These are phyloP conservation scores for Xyrauchen texanus DNA, from an alignment of 2,113 vertebrate species.

Conservation along the genomic window DNA sequence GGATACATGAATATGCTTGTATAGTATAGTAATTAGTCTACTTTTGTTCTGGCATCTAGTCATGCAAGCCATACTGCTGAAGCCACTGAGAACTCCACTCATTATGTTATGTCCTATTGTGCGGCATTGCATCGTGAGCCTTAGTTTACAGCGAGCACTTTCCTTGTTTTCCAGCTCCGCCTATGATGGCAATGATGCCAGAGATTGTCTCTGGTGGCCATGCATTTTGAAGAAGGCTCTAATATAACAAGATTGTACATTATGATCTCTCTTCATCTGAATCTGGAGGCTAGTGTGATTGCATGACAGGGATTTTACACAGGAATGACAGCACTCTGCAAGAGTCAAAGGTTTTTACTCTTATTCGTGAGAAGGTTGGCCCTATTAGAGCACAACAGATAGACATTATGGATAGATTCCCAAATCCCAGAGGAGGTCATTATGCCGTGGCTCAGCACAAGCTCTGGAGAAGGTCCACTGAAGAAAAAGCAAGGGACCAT, in stretches of 20 bases:
- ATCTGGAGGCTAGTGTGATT: constrained; percentile 48
- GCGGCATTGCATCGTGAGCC: neutral
- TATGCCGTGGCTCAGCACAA: constrained; percentile 69
- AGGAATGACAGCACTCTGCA: constrained; percentile 53
- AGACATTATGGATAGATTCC: constrained; percentile 60
- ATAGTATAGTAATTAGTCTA: too few species aligned
- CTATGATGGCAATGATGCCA: constrained; percentile 11
- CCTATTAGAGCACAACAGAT: constrained; percentile 56
- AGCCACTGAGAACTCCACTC: neutral
- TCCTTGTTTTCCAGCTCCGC: constrained; percentile 12
- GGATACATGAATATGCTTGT: too few species aligned
- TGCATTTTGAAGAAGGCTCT: constrained; percentile 38
- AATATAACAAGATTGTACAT: constrained; percentile 56
- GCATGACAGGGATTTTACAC: constrained; percentile 59
- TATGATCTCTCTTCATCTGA: constrained; percentile 62
- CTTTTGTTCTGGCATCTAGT: too few species aligned
- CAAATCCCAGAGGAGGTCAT: constrained; percentile 75
- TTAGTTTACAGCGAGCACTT: neutral
- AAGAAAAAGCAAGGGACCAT: constrained; percentile 6
- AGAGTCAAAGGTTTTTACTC: constrained; percentile 61
- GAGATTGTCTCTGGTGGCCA: constrained; percentile 18
- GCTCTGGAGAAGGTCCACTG: constrained; percentile 55
- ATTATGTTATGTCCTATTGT: neutral
- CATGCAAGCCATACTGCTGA: too few species aligned
- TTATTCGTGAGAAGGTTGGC: constrained; percentile 60